These are phyloP conservation scores for Elysia crispata DNA, from an alignment of 2,888 invertebrate genomes.

Conservation along the genomic window DNA sequence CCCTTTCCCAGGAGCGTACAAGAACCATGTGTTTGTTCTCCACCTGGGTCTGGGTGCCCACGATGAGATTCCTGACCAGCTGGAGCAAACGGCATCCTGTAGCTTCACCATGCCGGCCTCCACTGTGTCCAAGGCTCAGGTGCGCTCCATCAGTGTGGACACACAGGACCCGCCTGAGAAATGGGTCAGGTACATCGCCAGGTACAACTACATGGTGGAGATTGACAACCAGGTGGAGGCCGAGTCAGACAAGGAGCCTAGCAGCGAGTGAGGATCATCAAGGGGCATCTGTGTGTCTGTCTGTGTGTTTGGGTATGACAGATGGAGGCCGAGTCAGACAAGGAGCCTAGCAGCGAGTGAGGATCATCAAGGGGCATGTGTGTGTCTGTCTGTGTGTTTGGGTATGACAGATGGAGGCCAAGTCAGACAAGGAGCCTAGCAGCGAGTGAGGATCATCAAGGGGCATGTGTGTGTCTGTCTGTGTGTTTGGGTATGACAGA, in stretches of 20 bases:
- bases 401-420: slow-evolving; percentile 53
- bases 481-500: slow-evolving; percentile 44
- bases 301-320: slow-evolving; percentile 39
- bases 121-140: slow-evolving; percentile 94
- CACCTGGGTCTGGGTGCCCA: slow-evolving; percentile 96
- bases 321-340: slow-evolving; percentile 55
- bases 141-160: slow-evolving; percentile 86
- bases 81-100: slow-evolving; percentile 91
- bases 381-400: slow-evolving; percentile 24
- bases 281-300: neutral
- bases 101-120: slow-evolving; percentile 96
- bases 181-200: slow-evolving; percentile 96
- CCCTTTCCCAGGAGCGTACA: slow-evolving; percentile 90
- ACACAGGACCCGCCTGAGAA: slow-evolving; percentile 93
- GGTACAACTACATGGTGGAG: slow-evolving; percentile 83
- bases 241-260: slow-evolving; percentile 52
- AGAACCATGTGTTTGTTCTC: slow-evolving; percentile 96
- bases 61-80: slow-evolving; percentile 96
- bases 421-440: slow-evolving; percentile 52
- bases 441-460: slow-evolving; percentile 23
- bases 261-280: slow-evolving; percentile 28
- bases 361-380: too few species aligned
- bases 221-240: slow-evolving; percentile 68
- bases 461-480: neutral
- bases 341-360: slow-evolving; percentile 46